phyloP scores from a whole-genome alignment of 2,113 vertebrate species.

The Grantiella picta region DNA sequence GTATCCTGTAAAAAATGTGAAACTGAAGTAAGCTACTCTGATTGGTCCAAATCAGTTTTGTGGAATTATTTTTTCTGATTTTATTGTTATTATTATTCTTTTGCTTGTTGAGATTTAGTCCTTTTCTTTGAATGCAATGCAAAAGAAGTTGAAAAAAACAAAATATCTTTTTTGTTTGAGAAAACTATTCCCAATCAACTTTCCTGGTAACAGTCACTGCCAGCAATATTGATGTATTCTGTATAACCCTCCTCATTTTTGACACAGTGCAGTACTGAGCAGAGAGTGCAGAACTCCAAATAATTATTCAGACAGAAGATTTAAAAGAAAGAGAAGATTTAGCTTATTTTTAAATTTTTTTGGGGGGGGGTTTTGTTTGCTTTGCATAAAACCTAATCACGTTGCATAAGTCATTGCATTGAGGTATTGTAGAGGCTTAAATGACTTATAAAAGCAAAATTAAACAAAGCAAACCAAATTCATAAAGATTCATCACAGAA shows the following conservation, averaged over 20 bases:
- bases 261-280: fast-evolving
- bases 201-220: neutral
- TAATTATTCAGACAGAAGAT: neutral
- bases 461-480: neutral
- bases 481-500: neutral
- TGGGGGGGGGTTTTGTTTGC: neutral
- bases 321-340: neutral
- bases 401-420: neutral
- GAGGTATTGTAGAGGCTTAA: neutral
- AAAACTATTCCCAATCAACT: neutral
- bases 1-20: neutral
- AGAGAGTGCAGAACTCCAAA: neutral
- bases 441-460: neutral
- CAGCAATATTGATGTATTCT: neutral
- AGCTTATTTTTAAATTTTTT: neutral
- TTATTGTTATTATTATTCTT: neutral
- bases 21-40: neutral
- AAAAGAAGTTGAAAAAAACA: neutral
- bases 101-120: neutral
- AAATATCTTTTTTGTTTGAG: neutral
- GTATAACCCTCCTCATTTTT: neutral
- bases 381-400: neutral
- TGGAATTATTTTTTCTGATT: neutral
- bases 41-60: neutral
- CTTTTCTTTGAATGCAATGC: neutral